Percentiles rank a stretch among this genome's conserved stretches.
Conservation (phyloP, 2,888 invertebrate species). For the Boloria selene region DNA sequence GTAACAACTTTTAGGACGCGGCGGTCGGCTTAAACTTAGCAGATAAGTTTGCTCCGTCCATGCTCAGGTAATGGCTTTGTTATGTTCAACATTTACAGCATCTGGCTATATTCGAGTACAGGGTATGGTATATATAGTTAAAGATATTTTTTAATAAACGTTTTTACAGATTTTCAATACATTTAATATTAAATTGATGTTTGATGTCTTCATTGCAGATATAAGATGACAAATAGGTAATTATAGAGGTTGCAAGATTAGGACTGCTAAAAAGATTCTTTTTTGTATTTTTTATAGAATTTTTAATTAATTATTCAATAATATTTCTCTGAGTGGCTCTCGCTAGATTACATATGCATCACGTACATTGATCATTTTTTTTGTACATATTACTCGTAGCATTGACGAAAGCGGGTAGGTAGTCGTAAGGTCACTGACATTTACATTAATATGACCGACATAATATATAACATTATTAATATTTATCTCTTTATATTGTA, state of each 20-base stretch:
- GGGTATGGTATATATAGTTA: too few relatives aligned
- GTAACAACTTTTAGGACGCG: constrained; percentile 22
- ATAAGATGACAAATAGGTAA: too few relatives aligned
- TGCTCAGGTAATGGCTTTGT: constrained; percentile 35
- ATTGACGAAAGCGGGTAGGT: not conserved
- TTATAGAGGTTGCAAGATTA: too few relatives aligned
- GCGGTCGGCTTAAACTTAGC: constrained; percentile 27
- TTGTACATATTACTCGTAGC: constrained; percentile 10
- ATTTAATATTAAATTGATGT: too few relatives aligned
- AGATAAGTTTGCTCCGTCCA: constrained; percentile 30
- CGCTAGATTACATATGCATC: constrained; percentile 11
- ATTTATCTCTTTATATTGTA: too few relatives aligned
- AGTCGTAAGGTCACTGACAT: not conserved
- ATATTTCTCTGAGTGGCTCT: not conserved
- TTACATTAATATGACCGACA: not conserved
- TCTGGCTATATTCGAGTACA: not conserved
- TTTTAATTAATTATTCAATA: not conserved
- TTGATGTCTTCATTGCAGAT: too few relatives aligned
- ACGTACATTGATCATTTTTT: constrained; percentile 7
- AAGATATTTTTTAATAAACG: too few relatives aligned
- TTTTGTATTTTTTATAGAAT: too few relatives aligned
- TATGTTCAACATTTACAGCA: constrained; percentile 24
- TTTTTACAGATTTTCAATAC: too few relatives aligned
- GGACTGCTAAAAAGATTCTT: too few relatives aligned
- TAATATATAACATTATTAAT: not conserved